Percentiles rank a stretch among this genome's conserved stretches.
phyloP scores from a whole-genome alignment of 2,797 vertebrate genomes.

The Pteropus rufus region DNA sequence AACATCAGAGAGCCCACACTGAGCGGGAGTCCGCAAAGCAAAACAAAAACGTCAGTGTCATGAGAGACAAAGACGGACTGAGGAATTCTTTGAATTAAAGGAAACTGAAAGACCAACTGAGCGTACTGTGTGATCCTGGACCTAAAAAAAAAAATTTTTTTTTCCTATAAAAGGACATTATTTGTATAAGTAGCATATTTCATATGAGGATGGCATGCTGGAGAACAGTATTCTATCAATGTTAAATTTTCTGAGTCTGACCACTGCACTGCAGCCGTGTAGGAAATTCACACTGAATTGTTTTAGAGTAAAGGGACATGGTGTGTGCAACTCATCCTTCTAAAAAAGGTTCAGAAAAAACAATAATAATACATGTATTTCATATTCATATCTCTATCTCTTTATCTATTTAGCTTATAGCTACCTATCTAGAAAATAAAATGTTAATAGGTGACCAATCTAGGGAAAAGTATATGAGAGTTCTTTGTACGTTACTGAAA shows the following conservation, averaged over 20 bases:
- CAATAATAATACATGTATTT: no score
- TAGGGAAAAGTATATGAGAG: background rate
- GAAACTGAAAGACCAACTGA: background rate
- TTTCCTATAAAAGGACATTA: background rate
- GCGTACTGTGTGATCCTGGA: background rate
- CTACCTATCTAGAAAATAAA: background rate
- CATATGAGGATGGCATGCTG: background rate
- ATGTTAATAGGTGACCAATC: background rate
- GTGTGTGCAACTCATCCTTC: background rate
- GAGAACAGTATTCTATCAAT: background rate
- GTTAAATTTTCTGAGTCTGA: background rate
- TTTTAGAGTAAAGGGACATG: background rate
- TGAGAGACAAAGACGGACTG: background rate
- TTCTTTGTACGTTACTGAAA: background rate
- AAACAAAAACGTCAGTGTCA: background rate
- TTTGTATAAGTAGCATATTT: background rate
- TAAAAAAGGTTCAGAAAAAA: background rate
- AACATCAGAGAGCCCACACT: background rate
- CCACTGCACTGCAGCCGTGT: rapidly evolving
- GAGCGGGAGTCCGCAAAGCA: background rate
- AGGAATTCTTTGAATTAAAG: background rate
- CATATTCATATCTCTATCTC: no score
- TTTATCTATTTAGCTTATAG: no score
- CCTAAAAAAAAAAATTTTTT: background rate
- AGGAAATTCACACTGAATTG: background rate